Base-by-base conservation (phyloP, 2,113 vertebrate species). In the Dasyprocta punctata region DNA sequence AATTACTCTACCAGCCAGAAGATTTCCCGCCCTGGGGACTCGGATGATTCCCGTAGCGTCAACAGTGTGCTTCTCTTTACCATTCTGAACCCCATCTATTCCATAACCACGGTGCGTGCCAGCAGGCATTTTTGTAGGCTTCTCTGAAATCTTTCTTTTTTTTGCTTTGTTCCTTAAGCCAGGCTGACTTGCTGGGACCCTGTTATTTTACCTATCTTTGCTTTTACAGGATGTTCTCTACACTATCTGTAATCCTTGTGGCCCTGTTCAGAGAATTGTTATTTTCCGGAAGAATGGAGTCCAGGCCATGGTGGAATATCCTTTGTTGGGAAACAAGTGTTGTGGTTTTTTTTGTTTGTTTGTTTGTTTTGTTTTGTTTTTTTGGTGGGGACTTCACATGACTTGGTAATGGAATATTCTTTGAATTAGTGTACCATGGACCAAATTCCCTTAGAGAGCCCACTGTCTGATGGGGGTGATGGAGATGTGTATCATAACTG, bases 271-370 rank as follows among this genome's bases (percentile, higher is more conserved):
- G 98, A 99, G 99, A 96, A 99, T 99, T n/a, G 99, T 99, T 78
- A 99, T 99, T 98, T 99, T 99, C 98, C 98, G 99, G 93, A 99
- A 99, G 98, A 99, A 99, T 90, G 99, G 99, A 0, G 99, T 99
- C 28, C 99, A 99, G 97, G 99, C 99, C 78, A 99, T 99, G 99
- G 99, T 99, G 84, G 99, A 99, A 99, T 99, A 99, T 99, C 99
- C 99, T 99, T 97, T 91, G 33, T 38, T 88, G 69, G 41, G 67
- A 80, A 93, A 58, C 17, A 22, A n/a, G 60, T 65, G 13, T 75
- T 52, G n/a, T n/a, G n/a, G n/a, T n/a, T n/a, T n/a, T n/a, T n/a
- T n/a, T n/a, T n/a, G n/a, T n/a, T n/a, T n/a, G n/a, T n/a, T n/a
- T n/a, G n/a, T n/a, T n/a, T n/a, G n/a, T n/a, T n/a, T n/a, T n/a